Conservation (phyloP, 2,797 vertebrate species). For the Myotis vivesi region DNA sequence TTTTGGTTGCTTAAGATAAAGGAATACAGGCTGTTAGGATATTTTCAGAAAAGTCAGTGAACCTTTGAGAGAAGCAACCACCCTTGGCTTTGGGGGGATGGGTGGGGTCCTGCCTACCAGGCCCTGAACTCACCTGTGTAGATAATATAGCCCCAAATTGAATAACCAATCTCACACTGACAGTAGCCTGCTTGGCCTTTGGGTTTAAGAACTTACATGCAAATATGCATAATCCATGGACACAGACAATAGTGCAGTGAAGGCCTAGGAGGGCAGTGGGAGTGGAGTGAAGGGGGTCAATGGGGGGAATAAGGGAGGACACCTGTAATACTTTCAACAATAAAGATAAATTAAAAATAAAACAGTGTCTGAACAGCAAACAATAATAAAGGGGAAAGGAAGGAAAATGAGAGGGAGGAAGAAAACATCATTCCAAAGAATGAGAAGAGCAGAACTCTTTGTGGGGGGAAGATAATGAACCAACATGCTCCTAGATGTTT, state of each 20-base stretch:
- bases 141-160: neutral
- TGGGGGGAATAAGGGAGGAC: no score
- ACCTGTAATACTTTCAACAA: no score
- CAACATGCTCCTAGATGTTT: neutral
- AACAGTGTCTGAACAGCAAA: neutral
- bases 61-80: neutral
- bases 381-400: neutral
- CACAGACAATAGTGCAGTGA: no score
- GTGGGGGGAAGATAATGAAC: neutral
- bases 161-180: neutral
- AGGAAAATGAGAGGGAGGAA: neutral
- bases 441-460: neutral
- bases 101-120: neutral
- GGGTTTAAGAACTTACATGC: neutral
- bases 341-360: neutral
- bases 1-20: neutral
- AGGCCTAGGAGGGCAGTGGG: no score
- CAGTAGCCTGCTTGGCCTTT: neutral
- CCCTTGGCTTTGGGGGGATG: neutral
- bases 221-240: no score
- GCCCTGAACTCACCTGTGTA: neutral
- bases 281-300: no score
- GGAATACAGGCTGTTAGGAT: neutral
- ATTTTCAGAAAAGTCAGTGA: neutral
- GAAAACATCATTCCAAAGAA: neutral